Percentiles rank a stretch among this genome's conserved stretches.
These are phyloP conservation scores for Nyctereutes procyonoides DNA, from an alignment of 2,113 vertebrate genomes.

Conservation along the genomic window DNA sequence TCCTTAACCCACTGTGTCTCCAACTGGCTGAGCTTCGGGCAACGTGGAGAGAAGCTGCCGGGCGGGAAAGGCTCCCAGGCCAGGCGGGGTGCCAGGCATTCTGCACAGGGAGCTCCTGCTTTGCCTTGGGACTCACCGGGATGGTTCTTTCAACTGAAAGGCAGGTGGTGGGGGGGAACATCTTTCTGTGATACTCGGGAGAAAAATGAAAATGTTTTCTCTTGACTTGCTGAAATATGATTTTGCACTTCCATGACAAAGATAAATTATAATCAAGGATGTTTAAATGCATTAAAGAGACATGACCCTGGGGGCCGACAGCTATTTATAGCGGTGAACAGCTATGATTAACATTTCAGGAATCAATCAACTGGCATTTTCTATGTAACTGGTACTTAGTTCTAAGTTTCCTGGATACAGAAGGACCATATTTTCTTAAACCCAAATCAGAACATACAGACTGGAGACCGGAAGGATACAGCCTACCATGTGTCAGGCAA, in stretches of 20 bases:
- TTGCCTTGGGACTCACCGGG: neutral
- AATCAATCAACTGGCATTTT: slow-evolving; percentile 31
- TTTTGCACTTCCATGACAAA: neutral
- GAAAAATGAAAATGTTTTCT: neutral
- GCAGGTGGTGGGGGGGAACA: neutral
- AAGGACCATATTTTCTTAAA: slow-evolving; percentile 40
- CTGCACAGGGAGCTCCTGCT: accelerated
- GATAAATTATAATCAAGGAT: slow-evolving; percentile 49
- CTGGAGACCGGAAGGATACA: neutral
- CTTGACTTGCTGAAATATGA: slow-evolving; percentile 7
- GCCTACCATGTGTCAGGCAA: neutral
- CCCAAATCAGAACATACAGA: neutral
- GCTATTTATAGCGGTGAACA: slow-evolving; percentile 1
- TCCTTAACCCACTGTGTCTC: neutral
- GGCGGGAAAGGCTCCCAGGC: neutral
- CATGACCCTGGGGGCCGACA: neutral
- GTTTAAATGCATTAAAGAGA: slow-evolving; percentile 15
- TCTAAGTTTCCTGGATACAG: neutral
- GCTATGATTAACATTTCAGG: slow-evolving; percentile 29
- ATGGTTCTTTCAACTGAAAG: slow-evolving; percentile 20
- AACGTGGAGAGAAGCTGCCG: neutral
- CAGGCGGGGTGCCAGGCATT: neutral
- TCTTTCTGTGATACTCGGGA: neutral
- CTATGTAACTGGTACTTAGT: slow-evolving; percentile 9
- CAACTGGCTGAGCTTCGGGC: neutral